These are phyloP conservation scores for Drosophila nigricruria DNA, from an alignment of 2,888 invertebrate genomes.

Conservation along the genomic window DNA sequence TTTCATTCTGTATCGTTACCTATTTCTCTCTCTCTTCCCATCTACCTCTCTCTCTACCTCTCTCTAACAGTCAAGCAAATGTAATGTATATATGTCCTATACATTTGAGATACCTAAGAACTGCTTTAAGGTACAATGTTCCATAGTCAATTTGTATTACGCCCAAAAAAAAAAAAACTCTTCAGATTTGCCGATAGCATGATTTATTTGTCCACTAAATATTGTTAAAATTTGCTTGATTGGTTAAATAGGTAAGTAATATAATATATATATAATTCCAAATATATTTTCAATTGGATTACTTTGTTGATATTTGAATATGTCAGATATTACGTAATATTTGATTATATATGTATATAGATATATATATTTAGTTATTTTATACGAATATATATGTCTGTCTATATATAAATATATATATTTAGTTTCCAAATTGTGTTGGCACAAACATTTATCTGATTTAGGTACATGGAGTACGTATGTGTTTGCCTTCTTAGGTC, in stretches of 20 bases:
- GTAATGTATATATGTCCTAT: neutral
- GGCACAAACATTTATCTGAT: constrained; percentile 32
- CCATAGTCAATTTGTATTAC: neutral
- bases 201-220: constrained; percentile 40
- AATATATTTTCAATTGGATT: neutral
- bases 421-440: constrained; percentile 9
- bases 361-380: constrained; percentile 5
- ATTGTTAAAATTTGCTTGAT: constrained; percentile 14
- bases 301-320: constrained; percentile 2
- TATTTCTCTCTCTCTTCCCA: neutral
- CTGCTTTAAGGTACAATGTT: no score
- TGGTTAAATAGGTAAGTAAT: constrained; percentile 12
- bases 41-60: neutral
- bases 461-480: constrained; percentile 49
- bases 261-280: constrained; percentile 4
- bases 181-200: constrained; percentile 12
- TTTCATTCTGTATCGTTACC: no score
- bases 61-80: neutral
- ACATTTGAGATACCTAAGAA: no score
- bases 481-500: constrained; percentile 1
- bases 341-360: constrained; percentile 21
- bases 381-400: constrained; percentile 15
- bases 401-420: constrained; percentile 15
- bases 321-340: constrained; percentile 20
- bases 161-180: neutral